phyloP scores from a whole-genome alignment of 2,888 invertebrate species.

The Cosmorhoe ocellata region DNA sequence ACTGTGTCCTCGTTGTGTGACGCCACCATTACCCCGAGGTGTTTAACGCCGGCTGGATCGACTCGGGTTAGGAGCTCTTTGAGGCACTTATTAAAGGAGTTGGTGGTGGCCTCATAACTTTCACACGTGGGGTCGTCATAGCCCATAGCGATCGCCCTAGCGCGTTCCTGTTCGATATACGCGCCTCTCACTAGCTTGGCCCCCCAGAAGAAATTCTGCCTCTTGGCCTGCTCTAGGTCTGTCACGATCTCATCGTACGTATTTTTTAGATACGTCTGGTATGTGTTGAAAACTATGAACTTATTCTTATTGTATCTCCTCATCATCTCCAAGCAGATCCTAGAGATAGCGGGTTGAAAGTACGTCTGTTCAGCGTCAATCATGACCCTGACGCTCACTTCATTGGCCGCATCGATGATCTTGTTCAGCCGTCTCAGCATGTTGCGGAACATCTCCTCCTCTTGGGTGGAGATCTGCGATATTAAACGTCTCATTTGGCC shows the following conservation, averaged over 20 bases:
- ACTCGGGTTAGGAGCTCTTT: slow-evolving; percentile 92
- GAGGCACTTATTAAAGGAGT: slow-evolving; percentile 95
- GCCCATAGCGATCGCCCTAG: slow-evolving; percentile 93
- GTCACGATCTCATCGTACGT: slow-evolving; percentile 93
- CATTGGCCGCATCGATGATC: slow-evolving; percentile 93
- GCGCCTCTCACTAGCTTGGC: slow-evolving; percentile 99
- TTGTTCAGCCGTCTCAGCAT: slow-evolving; percentile 96
- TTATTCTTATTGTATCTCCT: slow-evolving; percentile 95
- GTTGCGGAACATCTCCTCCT: slow-evolving; percentile 98
- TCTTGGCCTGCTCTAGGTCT: slow-evolving; percentile 96
- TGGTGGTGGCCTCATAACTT: slow-evolving; percentile 94
- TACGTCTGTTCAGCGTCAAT: slow-evolving; percentile 99
- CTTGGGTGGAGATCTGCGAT: slow-evolving; percentile 88
- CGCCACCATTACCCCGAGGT: slow-evolving; percentile 98
- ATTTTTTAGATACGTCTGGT: slow-evolving; percentile 98
- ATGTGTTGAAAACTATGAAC: slow-evolving; percentile 98
- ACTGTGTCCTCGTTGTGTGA: slow-evolving; percentile 99
- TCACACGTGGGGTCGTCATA: slow-evolving; percentile 98
- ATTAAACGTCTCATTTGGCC: slow-evolving; percentile 96
- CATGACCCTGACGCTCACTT: slow-evolving; percentile 97
- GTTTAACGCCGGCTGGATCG: slow-evolving; percentile 86
- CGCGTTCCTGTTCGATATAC: slow-evolving; percentile 97
- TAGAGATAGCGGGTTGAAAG: slow-evolving; percentile 99
- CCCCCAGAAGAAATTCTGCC: slow-evolving; percentile 98
- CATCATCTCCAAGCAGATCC: slow-evolving; percentile 99